phyloP scores from a whole-genome alignment of 1,140 invertebrate species.

The Procambarus virginalis region DNA sequence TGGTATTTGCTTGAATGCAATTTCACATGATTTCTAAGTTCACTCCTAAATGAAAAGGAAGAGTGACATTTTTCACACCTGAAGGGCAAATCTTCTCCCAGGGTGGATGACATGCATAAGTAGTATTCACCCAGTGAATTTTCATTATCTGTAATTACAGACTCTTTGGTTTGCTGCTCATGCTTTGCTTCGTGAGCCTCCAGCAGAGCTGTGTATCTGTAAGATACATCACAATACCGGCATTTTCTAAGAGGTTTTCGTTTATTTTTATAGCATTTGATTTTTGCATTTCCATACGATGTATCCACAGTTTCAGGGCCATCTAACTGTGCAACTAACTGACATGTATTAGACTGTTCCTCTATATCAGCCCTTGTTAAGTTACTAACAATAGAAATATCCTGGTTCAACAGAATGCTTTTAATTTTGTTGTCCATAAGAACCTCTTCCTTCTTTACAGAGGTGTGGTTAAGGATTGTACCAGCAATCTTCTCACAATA shows the following conservation, averaged over 20 bases:
- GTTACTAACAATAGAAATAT: not conserved
- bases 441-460: not conserved
- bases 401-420: not conserved
- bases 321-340: not conserved
- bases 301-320: not conserved
- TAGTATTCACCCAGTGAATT: not conserved
- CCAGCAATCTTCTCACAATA: not conserved
- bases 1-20: constrained; percentile 21
- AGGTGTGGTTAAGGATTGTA: not conserved
- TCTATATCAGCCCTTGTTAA: not conserved
- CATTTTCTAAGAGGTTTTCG: constrained; percentile 26
- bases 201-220: not conserved
- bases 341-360: not conserved
- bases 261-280: not conserved
- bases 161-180: not conserved
- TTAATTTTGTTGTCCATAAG: not conserved
- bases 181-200: constrained; percentile 20
- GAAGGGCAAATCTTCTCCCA: not conserved
- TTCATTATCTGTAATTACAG: not conserved
- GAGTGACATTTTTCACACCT: constrained; percentile 11
- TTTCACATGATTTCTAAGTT: constrained; percentile 28
- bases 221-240: constrained; percentile 4
- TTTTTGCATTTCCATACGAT: not conserved
- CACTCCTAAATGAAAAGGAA: constrained; percentile 37
- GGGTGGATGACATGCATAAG: too few relatives aligned